Evolutionary conservation across 2,113 vertebrate genomes (phyloP).

Genomic region (Sminthopsis crassicaudata): DNA sequence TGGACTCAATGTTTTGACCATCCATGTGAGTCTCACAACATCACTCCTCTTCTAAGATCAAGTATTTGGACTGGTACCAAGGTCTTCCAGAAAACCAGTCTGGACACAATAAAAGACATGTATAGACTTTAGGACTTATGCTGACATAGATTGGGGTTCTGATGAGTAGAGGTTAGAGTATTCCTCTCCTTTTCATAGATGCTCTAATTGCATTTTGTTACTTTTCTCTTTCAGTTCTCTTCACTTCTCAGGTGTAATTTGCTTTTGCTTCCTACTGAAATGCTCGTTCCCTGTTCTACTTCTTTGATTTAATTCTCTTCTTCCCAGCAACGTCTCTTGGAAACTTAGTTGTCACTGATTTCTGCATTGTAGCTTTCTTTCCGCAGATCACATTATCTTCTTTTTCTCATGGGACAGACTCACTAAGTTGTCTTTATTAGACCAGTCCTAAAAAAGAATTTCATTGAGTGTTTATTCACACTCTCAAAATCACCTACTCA

Average conservation of each 20-base stretch:
- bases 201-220: not conserved
- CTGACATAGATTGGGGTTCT: not conserved
- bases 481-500: not conserved
- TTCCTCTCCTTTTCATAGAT: not conserved
- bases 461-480: not conserved
- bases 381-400: not conserved
- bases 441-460: not conserved
- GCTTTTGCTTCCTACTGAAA: not conserved
- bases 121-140: not conserved
- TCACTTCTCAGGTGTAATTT: not conserved
- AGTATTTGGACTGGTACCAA: too few species aligned
- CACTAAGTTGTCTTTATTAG: not conserved
- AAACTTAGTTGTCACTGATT: not conserved
- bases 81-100: too few species aligned
- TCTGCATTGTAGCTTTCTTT: not conserved
- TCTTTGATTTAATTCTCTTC: not conserved
- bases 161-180: not conserved
- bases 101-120: not conserved
- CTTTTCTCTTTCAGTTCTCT: not conserved
- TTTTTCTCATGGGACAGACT: not conserved
- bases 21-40: too few species aligned
- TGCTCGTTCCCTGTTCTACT: not conserved
- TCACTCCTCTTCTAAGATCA: too few species aligned
- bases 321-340: not conserved
- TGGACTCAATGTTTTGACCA: too few species aligned